Base-by-base conservation (phyloP, 2,888 invertebrate genomes). In the Leptarthrus brevirostris region DNA sequence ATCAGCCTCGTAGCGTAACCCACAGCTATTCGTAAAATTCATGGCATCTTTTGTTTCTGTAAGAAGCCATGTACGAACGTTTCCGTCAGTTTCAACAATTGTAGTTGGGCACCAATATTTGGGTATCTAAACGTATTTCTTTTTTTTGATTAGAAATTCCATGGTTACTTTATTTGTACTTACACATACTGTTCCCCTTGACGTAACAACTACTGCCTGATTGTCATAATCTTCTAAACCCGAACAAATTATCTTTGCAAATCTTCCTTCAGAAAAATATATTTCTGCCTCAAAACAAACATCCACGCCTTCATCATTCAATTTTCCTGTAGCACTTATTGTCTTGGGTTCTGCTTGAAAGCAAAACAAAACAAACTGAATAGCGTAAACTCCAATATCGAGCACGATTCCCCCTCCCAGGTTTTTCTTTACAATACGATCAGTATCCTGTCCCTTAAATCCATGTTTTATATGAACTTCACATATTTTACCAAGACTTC, bases 361-460 rank as follows among this genome's bases (percentile, higher is more conserved):
- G 12, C 92, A 85, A 76, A 88, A 88, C 78, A 90, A 88, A 0
- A 90, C 88, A 71, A 94, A 88, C 79, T 94, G 93, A 4, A 93
- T 82, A 0, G 87, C 83, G 82, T 94, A 94, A 6, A 93, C 86
- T 0, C 94, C 94, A 44, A 94, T 78, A 79, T 94, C 93, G 16
- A 93, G 83, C 47, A 91, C 83, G 0, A 90, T 89, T 64, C 92
- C 92, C 6, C 95, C 95, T 1, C 95, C 95, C 47, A 91, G 79
- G 22, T 89, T 86, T 78, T 89, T 91, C 73, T 85, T 84, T 87
- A 89, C 80, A 0, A 92, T 75, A 72, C 91, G 84, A 2, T 87
- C 87, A 0, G 87, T 83, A 6, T 82, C 79, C n/a, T 82, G 80
- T 52, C 91, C 83, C 2, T 86, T 85, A 30, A 89, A 86, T 10